Conservation (phyloP, 2,797 vertebrate genomes). For the Micropoecilia bifurca region DNA sequence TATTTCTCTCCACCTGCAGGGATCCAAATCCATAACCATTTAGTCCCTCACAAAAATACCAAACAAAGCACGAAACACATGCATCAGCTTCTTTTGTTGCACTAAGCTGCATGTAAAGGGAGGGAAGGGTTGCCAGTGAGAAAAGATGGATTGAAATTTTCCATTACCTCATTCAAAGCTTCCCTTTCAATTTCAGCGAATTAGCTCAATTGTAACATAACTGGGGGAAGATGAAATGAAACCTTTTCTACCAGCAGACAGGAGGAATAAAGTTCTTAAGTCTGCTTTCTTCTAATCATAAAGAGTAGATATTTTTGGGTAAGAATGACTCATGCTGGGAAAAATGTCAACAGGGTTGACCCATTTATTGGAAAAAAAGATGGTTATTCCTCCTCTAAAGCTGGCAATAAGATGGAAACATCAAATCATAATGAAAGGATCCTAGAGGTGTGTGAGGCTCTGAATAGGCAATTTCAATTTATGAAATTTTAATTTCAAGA, state of each 20-base stretch:
- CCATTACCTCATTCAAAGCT: constrained; percentile 77
- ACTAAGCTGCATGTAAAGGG: constrained; percentile 70
- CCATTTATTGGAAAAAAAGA: constrained; percentile 68
- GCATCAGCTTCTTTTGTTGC: constrained; percentile 73
- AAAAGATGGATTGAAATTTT: constrained; percentile 78
- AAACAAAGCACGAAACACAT: constrained; percentile 71
- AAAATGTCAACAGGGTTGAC: constrained; percentile 77
- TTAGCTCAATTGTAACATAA: constrained; percentile 53
- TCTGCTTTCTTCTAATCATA: constrained; percentile 58
- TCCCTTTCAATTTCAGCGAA: constrained; percentile 68
- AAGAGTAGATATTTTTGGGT: constrained; percentile 59
- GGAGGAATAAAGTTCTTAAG: constrained; percentile 58
- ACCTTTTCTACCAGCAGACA: constrained; percentile 52
- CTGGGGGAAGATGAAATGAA: constrained; percentile 50
- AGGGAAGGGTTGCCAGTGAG: constrained; percentile 61
- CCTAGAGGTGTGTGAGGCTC: constrained; percentile 66
- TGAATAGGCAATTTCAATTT: constrained; percentile 72
- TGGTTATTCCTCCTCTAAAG: constrained; percentile 69
- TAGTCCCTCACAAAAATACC: constrained; percentile 47
- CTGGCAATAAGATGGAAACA: constrained; percentile 69
- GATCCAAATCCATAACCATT: constrained; percentile 46
- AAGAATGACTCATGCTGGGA: constrained; percentile 68
- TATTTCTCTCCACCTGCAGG: constrained; percentile 28
- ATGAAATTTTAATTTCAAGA: constrained; percentile 71
- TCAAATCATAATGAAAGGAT: constrained; percentile 68